Evolutionary conservation across 2,888 invertebrate genomes (phyloP), one percentile per base, ranked within the genome.

Genomic region (Thumatha senex): DNA sequence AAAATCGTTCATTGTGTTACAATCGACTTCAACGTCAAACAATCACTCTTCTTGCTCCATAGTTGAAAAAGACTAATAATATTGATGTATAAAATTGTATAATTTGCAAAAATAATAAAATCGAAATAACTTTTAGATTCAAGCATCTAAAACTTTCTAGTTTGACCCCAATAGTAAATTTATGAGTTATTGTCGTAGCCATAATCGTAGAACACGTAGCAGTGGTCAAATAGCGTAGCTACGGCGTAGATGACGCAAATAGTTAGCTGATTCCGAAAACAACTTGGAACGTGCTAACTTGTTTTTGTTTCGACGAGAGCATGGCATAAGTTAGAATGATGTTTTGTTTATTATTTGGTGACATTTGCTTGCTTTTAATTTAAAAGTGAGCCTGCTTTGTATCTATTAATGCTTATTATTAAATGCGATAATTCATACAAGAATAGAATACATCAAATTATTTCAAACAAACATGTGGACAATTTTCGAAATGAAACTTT

Each of bases 151-250:
- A 34, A 39, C 33, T 29, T 39, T 43, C 33, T 29, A 14, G 29
- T 45, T 40, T 40, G 48, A 38, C 36, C 40, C 39, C 33, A 51
- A 56, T 54, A 60, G 56, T 59, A 60, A 53, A 31, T 54, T 45
- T 42, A 55, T 52, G 45, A 46, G 31, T 46, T 60, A 61, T 61
- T 63, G 54, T 63, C 52, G 56, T 59, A 65, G 56, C 48, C 56
- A 54, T 59, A 65, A 54, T 47, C 56, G 61, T 63, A 63, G 63
- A 50, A 59, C 66, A 66, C 63, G 70, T 70, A 70, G 66, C 56
- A 53, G 58, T 60, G 66, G 70, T 68, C 69, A 66, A 55, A 48
- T 58, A 38, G 48, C 41, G 36, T 48, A 48, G 59, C 59, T 64
- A 60, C 62, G 57, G 15, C 59, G 66, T 61, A 62, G 68, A 34